phyloP scores from a whole-genome alignment of 2,113 vertebrate species.

The Pomatorhinus ruficollis region DNA sequence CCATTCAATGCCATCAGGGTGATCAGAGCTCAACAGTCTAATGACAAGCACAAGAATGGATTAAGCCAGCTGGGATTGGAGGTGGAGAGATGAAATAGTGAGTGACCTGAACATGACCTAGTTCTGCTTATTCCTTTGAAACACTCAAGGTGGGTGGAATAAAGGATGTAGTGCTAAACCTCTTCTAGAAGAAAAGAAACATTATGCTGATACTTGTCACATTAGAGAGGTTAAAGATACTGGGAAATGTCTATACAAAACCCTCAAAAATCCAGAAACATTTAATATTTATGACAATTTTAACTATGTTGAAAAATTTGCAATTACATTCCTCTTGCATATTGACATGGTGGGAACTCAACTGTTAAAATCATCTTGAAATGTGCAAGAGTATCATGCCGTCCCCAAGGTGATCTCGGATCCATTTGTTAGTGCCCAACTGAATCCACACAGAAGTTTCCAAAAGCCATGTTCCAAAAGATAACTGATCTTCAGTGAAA shows the following conservation, averaged over 20 bases:
- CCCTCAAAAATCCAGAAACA: not conserved
- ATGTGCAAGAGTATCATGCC: not conserved
- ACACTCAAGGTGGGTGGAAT: accelerated
- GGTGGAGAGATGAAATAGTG: accelerated
- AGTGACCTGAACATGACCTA: not conserved
- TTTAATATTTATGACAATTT: not conserved
- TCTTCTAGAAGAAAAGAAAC: not conserved
- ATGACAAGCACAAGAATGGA: not conserved
- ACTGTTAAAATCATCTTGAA: not conserved
- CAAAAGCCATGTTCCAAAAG: not conserved
- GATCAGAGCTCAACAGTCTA: not conserved
- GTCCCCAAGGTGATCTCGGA: not conserved
- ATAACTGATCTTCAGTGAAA: not conserved
- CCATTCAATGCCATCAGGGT: not conserved
- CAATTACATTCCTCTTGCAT: not conserved
- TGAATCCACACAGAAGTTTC: not conserved
- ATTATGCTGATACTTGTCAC: not conserved
- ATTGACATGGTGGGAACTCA: not conserved
- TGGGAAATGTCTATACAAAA: not conserved
- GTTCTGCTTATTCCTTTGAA: not conserved
- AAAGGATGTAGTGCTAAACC: not conserved
- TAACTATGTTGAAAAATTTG: not conserved
- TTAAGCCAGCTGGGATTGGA: accelerated
- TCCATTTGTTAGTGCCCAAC: not conserved
- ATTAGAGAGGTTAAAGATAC: not conserved